Base-by-base conservation (phyloP, 2,797 vertebrate genomes). In the Brotula barbata region DNA sequence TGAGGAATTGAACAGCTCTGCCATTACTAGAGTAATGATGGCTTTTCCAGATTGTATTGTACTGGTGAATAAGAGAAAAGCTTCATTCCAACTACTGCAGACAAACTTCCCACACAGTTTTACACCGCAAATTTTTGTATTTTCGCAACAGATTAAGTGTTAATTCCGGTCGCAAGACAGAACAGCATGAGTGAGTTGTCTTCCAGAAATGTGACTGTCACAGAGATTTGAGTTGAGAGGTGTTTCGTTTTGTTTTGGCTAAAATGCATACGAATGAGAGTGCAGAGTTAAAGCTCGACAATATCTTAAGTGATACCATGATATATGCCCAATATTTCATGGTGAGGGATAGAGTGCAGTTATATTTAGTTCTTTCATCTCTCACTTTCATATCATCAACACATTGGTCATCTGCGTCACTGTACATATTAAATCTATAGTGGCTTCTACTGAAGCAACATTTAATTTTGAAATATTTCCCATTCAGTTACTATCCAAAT, bases 401-500 rank as follows among this genome's bases (percentile, higher is more conserved):
- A 45, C 19, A 47, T 21, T 42, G 20, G n/a, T 37, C 36, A 50
- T 43, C 22, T 57, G 40, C 7, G 53, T 43, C 43, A 13, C 59
- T 33, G 25, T 23, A 51, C n/a, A n/a, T n/a, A n/a, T n/a, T n/a
- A n/a, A n/a, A n/a, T n/a, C n/a, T n/a, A n/a, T n/a, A n/a, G n/a
- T n/a, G n/a, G n/a, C n/a, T n/a, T n/a, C n/a, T n/a, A n/a, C n/a
- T n/a, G n/a, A 42, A 75, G 33, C 43, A 39, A 48, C 21, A 42
- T 28, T 22, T 36, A 6, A 21, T 39, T 16, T 41, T 49, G 25
- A 51, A 45, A 49, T 43, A 66, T 46, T 42, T 61, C 36, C 40
- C 31, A 2, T 0, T 71, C 42, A 51, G 55, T 59, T 33, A 36
- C 48, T 42, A 17, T 22, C 23, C 45, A 25, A 63, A 64, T 72